Conservation (phyloP, 2,888 invertebrate species). For the Synergus laeviventris region DNA sequence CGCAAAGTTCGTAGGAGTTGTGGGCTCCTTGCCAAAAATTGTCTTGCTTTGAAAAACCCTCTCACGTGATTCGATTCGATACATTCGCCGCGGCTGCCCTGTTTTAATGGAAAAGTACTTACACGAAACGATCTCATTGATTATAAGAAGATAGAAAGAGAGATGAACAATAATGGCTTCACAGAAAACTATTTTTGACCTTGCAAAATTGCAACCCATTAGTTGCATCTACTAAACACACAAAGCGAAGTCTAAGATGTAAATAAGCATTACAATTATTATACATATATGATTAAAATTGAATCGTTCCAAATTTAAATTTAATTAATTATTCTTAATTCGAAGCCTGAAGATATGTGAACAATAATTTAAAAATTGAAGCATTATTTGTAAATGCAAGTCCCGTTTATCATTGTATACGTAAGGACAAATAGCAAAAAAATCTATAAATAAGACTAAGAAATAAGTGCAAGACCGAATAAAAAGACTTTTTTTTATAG, state of each 20-base stretch:
- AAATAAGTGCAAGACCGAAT: neutral
- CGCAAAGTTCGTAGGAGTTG: neutral
- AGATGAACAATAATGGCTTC: slow-evolving; percentile 11
- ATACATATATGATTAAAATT: no score
- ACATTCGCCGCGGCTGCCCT: neutral
- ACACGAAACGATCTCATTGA: slow-evolving; percentile 25
- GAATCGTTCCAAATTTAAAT: no score
- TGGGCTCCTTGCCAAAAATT: slow-evolving; percentile 30
- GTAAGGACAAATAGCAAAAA: no score
- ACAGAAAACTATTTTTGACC: slow-evolving; percentile 30
- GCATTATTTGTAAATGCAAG: no score
- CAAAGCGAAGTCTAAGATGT: no score
- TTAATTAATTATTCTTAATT: no score
- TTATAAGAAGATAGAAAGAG: slow-evolving; percentile 2
- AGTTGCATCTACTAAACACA: neutral
- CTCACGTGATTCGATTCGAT: neutral
- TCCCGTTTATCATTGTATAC: no score
- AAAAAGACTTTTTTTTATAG: neutral
- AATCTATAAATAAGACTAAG: no score
- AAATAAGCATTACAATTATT: no score
- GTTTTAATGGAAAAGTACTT: slow-evolving; percentile 38
- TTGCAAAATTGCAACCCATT: neutral
- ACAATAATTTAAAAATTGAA: no score
- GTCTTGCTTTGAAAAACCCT: slow-evolving; percentile 8
- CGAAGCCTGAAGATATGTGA: no score